Conservation (phyloP, 2,888 invertebrate genomes). For the Leptinotarsa juncta region DNA sequence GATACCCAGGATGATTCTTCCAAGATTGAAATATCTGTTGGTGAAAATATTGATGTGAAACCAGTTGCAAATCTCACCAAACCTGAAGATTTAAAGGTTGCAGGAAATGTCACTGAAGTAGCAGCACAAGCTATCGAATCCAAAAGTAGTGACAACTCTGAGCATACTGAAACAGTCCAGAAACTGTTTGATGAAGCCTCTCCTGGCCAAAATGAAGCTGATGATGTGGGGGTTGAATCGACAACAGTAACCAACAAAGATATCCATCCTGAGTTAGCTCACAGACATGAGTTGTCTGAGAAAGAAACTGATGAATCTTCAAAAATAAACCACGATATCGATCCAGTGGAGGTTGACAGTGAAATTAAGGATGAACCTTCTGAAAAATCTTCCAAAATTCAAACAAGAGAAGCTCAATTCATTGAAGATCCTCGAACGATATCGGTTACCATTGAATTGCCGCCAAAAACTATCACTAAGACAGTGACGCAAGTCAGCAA, state of each 20-base stretch:
- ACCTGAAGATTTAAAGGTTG: no score
- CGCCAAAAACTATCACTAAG: conserved; percentile 13
- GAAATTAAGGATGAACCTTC: not conserved
- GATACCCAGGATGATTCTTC: not conserved
- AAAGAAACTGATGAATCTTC: not conserved
- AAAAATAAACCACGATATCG: not conserved
- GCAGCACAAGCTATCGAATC: not conserved
- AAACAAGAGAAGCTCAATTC: not conserved
- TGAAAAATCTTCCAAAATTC: not conserved
- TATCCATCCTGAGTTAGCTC: not conserved
- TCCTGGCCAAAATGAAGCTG: not conserved
- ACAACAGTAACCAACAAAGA: not conserved
- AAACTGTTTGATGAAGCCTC: not conserved
- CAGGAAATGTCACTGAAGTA: not conserved
- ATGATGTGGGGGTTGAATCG: not conserved
- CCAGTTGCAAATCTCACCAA: no score
- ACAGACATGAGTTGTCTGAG: not conserved
- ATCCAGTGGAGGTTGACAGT: not conserved
- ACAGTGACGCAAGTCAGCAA: not conserved
- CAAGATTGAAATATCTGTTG: not conserved
- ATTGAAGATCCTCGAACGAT: conserved; percentile 12
- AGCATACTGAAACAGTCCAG: not conserved
- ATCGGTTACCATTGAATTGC: conserved; percentile 5
- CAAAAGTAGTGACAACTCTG: not conserved
- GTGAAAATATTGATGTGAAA: not conserved